Conservation (phyloP, 2,888 invertebrate genomes). For the Dusona sp. region DNA sequence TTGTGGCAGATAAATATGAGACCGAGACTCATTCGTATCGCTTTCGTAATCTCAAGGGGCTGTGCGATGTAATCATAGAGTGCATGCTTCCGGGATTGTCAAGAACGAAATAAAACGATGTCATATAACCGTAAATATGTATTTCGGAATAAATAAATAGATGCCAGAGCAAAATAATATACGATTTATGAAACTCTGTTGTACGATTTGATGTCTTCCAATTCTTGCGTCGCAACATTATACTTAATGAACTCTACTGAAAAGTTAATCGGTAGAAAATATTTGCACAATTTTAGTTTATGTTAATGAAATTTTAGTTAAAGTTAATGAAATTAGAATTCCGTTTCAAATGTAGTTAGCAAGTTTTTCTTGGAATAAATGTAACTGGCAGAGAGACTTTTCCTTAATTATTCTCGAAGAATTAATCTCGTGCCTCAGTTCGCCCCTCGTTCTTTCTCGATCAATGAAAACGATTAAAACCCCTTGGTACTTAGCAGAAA, state of each 20-base stretch:
- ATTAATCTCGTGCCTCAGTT: not conserved
- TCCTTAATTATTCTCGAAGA: not conserved
- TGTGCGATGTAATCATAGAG: not conserved
- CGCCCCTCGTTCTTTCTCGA: not conserved
- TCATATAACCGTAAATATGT: not conserved
- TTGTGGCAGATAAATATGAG: not conserved
- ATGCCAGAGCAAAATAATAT: not conserved
- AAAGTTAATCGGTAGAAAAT: not conserved
- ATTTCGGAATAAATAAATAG: not conserved
- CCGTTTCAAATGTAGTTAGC: not conserved
- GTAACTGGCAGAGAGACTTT: not conserved
- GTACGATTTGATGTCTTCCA: not conserved
- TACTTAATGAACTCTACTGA: not conserved
- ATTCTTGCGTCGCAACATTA: not conserved
- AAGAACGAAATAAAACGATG: not conserved
- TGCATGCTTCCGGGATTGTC: not conserved
- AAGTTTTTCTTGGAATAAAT: constrained; percentile 2
- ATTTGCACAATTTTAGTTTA: not conserved
- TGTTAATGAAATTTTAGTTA: not conserved
- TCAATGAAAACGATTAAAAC: constrained; percentile 8
- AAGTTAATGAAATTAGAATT: not conserved
- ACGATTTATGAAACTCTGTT: not conserved
- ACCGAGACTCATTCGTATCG: constrained; percentile 7
- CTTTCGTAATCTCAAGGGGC: not conserved
- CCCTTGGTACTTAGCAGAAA: not conserved